A percentile compares a stretch with the other conserved stretches of the same genome.
phyloP scores from a whole-genome alignment of 1,140 invertebrate species.

The Lerema accius region DNA sequence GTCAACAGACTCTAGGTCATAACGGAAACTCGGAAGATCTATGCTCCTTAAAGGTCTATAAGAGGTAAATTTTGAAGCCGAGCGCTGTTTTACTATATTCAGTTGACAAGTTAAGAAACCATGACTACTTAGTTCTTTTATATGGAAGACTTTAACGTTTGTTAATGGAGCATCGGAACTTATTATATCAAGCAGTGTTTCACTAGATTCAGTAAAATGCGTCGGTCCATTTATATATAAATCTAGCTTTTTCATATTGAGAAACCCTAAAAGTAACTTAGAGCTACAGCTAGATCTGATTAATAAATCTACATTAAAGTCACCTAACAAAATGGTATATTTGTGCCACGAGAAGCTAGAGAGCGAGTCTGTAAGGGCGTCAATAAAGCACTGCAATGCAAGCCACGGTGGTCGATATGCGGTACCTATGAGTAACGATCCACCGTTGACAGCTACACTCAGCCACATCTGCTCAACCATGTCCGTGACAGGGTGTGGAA shows the following conservation, averaged over 20 bases:
- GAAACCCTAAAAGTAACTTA: too few relatives aligned
- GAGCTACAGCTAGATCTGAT: too few relatives aligned
- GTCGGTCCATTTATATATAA: too few relatives aligned
- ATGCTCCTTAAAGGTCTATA: neutral
- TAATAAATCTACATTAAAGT: too few relatives aligned
- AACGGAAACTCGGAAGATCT: neutral
- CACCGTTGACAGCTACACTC: slow-evolving; percentile 1
- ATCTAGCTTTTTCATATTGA: too few relatives aligned
- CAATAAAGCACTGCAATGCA: too few relatives aligned
- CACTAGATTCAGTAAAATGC: too few relatives aligned
- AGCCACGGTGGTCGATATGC: slow-evolving; percentile 15
- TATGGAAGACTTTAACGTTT: neutral
- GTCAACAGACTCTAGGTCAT: neutral
- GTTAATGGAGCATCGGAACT: neutral
- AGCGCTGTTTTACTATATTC: neutral
- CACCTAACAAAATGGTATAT: too few relatives aligned
- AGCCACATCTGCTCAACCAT: slow-evolving; percentile 28
- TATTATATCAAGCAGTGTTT: too few relatives aligned
- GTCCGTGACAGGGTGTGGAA: neutral
- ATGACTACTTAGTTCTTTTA: slow-evolving; percentile 1
- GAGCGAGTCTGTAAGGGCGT: too few relatives aligned
- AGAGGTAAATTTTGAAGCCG: neutral
- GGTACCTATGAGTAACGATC: slow-evolving; percentile 10
- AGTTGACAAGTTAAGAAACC: neutral
- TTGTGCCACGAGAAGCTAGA: too few relatives aligned